Percentiles rank a stretch among this genome's conserved stretches.
Evolutionary conservation across 2,888 invertebrate species (phyloP).

Genomic region (Drosophila anomelani): DNA sequence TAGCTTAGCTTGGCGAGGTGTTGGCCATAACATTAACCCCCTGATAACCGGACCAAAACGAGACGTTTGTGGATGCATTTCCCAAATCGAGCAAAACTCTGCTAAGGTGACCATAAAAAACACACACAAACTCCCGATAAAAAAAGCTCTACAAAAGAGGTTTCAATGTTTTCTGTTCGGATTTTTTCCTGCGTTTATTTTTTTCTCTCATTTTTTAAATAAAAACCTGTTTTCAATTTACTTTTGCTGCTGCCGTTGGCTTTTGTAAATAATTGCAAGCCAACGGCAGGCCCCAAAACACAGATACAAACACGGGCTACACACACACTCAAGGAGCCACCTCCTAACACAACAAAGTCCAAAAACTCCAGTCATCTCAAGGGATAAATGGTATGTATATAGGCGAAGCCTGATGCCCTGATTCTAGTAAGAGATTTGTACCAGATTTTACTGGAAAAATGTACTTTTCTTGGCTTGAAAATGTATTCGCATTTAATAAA

Average conservation of each 20-base stretch:
- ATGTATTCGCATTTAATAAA: neutral
- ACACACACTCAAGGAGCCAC: conserved; percentile 16
- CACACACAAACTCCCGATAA: conserved; percentile 53
- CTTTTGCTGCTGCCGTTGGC: conserved; percentile 61
- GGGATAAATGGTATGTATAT: conserved; percentile 5
- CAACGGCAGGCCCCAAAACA: conserved; percentile 70
- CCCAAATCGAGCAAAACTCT: conserved; percentile 21
- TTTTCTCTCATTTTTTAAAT: conserved; percentile 50
- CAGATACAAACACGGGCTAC: conserved; percentile 27
- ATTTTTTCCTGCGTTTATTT: conserved; percentile 21
- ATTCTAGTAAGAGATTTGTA: neutral
- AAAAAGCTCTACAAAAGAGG: conserved; percentile 78
- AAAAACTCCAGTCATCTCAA: conserved; percentile 38
- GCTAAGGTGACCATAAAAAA: conserved; percentile 30
- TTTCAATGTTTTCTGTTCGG: conserved; percentile 68
- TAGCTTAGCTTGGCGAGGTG: conserved; percentile 4
- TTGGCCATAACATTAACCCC: conserved; percentile 32
- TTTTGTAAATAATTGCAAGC: conserved; percentile 80
- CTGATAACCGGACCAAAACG: conserved; percentile 29
- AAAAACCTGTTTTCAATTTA: conserved; percentile 76
- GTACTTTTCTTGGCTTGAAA: neutral
- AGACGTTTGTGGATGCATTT: conserved; percentile 36
- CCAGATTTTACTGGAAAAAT: neutral
- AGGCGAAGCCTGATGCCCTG: conserved; percentile 19
- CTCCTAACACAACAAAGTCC: conserved; percentile 40